Evolutionary conservation across 2,888 invertebrate species (phyloP), one percentile per base, ranked within the genome.

Genomic region (Dermolepida albohirtum): DNA sequence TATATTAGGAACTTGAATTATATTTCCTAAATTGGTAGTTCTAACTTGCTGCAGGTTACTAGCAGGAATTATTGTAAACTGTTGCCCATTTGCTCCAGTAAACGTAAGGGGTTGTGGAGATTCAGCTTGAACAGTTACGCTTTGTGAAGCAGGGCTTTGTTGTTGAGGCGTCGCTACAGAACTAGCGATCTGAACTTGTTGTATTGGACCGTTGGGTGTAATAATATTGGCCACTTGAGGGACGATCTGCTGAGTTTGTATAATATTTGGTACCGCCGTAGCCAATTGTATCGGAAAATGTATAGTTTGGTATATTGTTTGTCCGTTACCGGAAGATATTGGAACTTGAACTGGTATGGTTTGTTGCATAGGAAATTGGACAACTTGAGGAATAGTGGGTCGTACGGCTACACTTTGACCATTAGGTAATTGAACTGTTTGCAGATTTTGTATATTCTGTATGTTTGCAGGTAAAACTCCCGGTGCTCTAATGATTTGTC

Each of bases 231-330:
- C 89, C 73, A 93, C 84, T 82, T 94, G 94, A n/a, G 94, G 94
- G 80, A 94, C 89, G 70, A 82, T 79, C 7, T 78, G 79, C 71
- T 83, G 83, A 14, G 84, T 79, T 76, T 85, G 85, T 22, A 86
- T 83, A 41, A 89, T 86, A 54, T 89, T 87, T 0, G 89, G 88
- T 71, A 88, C 85, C 16, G 91, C 89, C 4, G 86, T 85, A 0
- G 88, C 85, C 49, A 95, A 89, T 82, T 96, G 96, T 14, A 97
- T 87, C 0, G 97, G 97, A 76, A 98, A 91, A 81, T 97, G 97
- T 0, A 98, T 92, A 0, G 97, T 97, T 82, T 98, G 97, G 83
- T 96, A 94, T 68, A 97, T 92, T 0, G 97, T 97, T 84, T 97
- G 97, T 0, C 97, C 97, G 81, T 92, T 93, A 17, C 81, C 84